Evolutionary conservation across 1,140 invertebrate genomes (phyloP).

Genomic region (Euura lappo): DNA sequence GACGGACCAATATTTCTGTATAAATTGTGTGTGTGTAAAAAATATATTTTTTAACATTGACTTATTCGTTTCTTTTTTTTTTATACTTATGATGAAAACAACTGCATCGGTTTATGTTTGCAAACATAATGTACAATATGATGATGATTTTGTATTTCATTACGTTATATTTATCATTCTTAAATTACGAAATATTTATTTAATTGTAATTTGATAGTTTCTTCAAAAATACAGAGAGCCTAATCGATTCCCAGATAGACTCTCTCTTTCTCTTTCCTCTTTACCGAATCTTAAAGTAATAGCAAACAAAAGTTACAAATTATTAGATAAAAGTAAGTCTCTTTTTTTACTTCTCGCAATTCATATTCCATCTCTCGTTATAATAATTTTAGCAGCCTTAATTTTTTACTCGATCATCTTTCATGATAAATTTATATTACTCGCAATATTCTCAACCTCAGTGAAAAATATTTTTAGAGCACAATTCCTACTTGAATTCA

Average conservation of each 20-base stretch:
- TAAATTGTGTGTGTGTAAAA: slow-evolving; percentile 52
- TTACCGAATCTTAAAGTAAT: no score
- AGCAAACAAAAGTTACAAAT: neutral
- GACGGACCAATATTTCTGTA: slow-evolving; percentile 41
- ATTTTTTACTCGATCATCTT: neutral
- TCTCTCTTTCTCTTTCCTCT: no score
- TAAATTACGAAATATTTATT: neutral
- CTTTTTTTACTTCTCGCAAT: neutral
- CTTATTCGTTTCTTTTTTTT: slow-evolving; percentile 12
- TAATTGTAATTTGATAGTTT: no score
- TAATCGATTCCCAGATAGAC: no score
- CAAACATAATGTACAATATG: slow-evolving; percentile 34
- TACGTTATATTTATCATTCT: neutral
- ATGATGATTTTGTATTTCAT: neutral
- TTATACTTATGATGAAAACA: slow-evolving; percentile 38
- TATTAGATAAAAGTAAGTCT: neutral
- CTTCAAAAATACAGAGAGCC: no score
- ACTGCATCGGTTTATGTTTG: slow-evolving; percentile 45
- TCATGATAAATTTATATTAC: neutral
- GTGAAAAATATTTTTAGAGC: neutral
- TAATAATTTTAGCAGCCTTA: neutral
- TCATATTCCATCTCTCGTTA: neutral
- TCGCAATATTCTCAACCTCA: neutral
- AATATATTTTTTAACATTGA: slow-evolving; percentile 57
- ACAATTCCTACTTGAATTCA: neutral